Evolutionary conservation across 2,113 vertebrate species (phyloP).

Genomic region (Loxodonta africana): DNA sequence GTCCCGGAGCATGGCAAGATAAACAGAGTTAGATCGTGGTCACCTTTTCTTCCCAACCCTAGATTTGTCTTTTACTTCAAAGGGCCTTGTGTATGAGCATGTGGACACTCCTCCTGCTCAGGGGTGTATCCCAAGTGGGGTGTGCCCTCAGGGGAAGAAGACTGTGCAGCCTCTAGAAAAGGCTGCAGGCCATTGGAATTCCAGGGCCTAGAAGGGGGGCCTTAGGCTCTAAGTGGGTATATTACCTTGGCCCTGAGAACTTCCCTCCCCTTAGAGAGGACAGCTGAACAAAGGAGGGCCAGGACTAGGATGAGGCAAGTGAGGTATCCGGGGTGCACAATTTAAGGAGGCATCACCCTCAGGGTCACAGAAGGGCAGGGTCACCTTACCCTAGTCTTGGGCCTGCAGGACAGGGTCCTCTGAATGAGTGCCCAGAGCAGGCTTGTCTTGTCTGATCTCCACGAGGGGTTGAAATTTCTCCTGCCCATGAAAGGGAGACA

Average conservation of each 20-base stretch:
- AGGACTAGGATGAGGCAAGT: background rate
- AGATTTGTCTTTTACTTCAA: background rate
- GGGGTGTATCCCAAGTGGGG: background rate
- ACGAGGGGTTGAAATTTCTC: background rate
- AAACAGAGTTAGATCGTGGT: background rate
- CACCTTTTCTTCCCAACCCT: background rate
- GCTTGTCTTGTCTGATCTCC: background rate
- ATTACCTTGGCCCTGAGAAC: background rate
- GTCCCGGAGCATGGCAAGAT: rapidly evolving
- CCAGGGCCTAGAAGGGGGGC: background rate
- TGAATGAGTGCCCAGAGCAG: background rate
- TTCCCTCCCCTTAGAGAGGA: background rate
- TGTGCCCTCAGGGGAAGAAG: background rate
- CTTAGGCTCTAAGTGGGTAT: background rate
- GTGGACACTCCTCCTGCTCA: too few species aligned
- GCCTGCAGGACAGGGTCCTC: background rate
- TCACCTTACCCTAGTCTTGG: background rate
- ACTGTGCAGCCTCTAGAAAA: background rate
- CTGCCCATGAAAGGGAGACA: background rate
- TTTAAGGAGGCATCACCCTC: background rate
- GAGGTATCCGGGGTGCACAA: background rate
- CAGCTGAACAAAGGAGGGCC: background rate
- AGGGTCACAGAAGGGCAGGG: background rate
- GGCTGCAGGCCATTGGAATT: background rate
- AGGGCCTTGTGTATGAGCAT: background rate